phyloP scores from a whole-genome alignment of 2,888 invertebrate species.

The Automeris io region DNA sequence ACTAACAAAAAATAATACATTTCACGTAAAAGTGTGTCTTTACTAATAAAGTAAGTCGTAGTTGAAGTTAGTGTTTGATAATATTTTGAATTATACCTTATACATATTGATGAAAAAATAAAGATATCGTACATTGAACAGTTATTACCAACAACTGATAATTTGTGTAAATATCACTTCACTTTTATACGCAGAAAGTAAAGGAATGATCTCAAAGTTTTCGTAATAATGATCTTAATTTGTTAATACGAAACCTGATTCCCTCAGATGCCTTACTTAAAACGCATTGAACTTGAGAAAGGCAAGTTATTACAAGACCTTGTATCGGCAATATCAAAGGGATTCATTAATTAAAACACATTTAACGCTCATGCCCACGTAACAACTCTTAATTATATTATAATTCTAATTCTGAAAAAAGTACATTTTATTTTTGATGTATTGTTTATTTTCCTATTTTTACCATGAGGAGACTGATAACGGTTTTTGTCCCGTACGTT shows the following conservation, averaged over 20 bases:
- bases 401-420: background rate
- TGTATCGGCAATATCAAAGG: background rate
- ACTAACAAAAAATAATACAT: too few species aligned
- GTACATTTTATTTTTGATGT: too few species aligned
- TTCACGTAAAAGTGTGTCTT: too few species aligned
- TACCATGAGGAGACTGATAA: too few species aligned
- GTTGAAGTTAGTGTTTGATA: too few species aligned
- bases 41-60: too few species aligned
- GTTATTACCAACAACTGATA: background rate
- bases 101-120: background rate
- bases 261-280: background rate
- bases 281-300: background rate
- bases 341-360: background rate
- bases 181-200: background rate
- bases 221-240: constrained; percentile 1
- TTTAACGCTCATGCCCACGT: background rate
- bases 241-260: constrained; percentile 3
- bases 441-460: too few species aligned
- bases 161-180: background rate
- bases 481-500: too few species aligned
- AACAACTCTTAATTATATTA: background rate
- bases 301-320: background rate
- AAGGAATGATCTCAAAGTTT: constrained; percentile 1
- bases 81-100: too few species aligned
- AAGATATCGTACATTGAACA: background rate